Evolutionary conservation across 2,888 invertebrate genomes (phyloP), one percentile per base, ranked within the genome.

Genomic region (Mantis religiosa): DNA sequence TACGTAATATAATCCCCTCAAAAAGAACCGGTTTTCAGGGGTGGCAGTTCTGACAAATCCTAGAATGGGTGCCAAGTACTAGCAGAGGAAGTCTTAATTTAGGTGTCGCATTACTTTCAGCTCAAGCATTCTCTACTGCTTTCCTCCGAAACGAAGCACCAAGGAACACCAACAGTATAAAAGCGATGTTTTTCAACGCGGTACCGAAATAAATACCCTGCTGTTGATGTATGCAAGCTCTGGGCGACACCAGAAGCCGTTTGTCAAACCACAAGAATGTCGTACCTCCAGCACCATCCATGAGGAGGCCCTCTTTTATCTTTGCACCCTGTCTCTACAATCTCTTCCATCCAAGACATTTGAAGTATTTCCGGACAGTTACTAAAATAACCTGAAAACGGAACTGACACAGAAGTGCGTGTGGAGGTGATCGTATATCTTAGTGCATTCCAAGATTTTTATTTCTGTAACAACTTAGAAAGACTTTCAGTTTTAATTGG

Each of bases 221-320:
- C 3, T 1, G 54, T 71, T 71, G 84, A 41, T 47, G n/a, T 71
- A 54, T 85, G 85, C 28, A 15, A 84, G n/a, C 9, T 14, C 12
- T 47, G 0, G 54, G 54, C 71, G 81, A 86, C 86, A 71, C 30
- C 86, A 71, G 86, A 34, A 54, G 71, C 28, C 71, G 71, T 86
- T 86, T 71, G 86, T 86, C 86, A 86, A 54, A 86, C 54, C 54
- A 25, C 85, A 85, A 71, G 71, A 71, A 86, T 81, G 86, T 71
- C 54, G 15, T 71, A 25, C 54, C 25, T 71, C 54, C 54, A 71
- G 54, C 20, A 15, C 25, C 20, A 71, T 20, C 54, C 7, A 6
- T 20, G 54, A 12, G 25, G 54, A 71, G 25, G 54, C 20, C 54
- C 54, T 71, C 6, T 71, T 71, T 71, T 71, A 71, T 25, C 54